phyloP scores from a whole-genome alignment of 2,888 invertebrate genomes.

The Tetragnatha montana region DNA sequence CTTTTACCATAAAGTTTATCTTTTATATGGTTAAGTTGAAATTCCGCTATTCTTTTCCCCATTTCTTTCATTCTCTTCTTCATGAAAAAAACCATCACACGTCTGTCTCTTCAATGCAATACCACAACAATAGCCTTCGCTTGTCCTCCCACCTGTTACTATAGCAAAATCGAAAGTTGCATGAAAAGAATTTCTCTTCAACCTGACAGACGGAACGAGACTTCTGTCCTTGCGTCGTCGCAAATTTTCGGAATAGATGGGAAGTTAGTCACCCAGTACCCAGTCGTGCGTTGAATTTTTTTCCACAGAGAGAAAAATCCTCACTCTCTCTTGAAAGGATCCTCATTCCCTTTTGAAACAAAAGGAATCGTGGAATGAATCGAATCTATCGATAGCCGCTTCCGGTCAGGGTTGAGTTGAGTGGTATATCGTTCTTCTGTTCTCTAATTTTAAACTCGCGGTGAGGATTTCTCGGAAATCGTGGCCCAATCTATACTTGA shows the following conservation, averaged over 20 bases:
- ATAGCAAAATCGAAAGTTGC: neutral
- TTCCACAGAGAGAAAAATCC: neutral
- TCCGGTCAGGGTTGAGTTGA: neutral
- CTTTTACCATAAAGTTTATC: too few relatives aligned
- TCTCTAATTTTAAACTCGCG: neutral
- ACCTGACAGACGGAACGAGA: neutral
- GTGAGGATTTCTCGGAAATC: neutral
- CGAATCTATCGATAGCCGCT: slow-evolving; percentile 3
- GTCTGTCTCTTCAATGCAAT: slow-evolving; percentile 7
- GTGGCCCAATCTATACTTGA: neutral
- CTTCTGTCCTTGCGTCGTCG: slow-evolving; percentile 9
- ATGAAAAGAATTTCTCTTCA: neutral
- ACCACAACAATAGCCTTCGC: slow-evolving; percentile 9
- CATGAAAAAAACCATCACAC: neutral
- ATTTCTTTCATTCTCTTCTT: neutral
- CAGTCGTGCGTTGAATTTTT: slow-evolving; percentile 25
- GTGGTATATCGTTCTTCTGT: neutral
- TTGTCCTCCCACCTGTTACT: neutral
- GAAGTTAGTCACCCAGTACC: neutral
- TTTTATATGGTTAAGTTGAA: too few relatives aligned
- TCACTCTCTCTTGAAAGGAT: neutral
- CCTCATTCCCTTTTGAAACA: neutral
- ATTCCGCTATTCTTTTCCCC: neutral
- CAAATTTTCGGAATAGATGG: slow-evolving; percentile 2
- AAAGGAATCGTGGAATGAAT: slow-evolving; percentile 6